Conservation (phyloP, 2,113 vertebrate species). For the Opisthocomus hoazin region DNA sequence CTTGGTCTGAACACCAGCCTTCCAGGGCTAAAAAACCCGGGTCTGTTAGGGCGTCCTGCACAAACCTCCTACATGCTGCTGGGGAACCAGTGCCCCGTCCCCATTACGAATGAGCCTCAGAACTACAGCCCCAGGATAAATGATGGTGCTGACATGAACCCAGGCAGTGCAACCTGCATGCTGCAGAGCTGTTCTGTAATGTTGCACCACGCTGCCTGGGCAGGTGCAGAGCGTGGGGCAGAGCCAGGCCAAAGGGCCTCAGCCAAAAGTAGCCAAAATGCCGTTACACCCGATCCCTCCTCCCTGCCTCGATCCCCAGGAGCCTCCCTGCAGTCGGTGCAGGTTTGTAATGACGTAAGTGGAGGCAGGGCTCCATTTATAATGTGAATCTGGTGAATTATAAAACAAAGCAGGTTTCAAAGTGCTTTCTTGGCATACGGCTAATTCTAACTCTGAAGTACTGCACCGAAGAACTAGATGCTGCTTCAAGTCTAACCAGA, state of each 20-base stretch:
- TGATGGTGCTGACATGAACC: neutral
- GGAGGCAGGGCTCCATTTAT: neutral
- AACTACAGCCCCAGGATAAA: neutral
- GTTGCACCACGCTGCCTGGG: fast-evolving
- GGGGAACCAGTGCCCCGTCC: neutral
- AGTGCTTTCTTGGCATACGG: neutral
- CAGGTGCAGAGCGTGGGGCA: neutral
- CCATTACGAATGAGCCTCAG: neutral
- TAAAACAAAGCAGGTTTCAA: neutral
- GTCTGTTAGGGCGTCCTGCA: neutral
- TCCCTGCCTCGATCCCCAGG: neutral
- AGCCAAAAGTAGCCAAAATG: neutral
- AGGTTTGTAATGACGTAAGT: neutral
- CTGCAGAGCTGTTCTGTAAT: neutral
- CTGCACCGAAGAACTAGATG: neutral
- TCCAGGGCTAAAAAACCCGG: neutral
- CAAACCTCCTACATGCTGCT: neutral
- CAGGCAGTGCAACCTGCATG: fast-evolving
- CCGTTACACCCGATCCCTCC: fast-evolving
- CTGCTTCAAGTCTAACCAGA: neutral
- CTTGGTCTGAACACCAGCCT: neutral
- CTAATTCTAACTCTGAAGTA: neutral
- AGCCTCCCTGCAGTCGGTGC: neutral
- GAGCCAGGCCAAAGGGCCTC: neutral
- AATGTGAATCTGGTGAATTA: neutral